A percentile compares a stretch with the other conserved stretches of the same genome.
These are phyloP conservation scores for human (Homo sapiens) DNA, from an alignment of 2,113 vertebrate species.

Conservation along the genomic window GRCh38 chr6:131893001-131893500, in stretches of 20 bases:
- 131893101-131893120: background rate
- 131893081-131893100: background rate
- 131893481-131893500: background rate
- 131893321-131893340: background rate
- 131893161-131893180: background rate
- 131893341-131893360: background rate
- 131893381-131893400: background rate
- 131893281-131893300: background rate
- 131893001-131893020: background rate
- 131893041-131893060: background rate
- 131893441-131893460: background rate
- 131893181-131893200: background rate
- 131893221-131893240: background rate
- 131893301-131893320: background rate
- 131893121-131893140: background rate
- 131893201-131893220: slow-evolving; percentile 1
- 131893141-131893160: slow-evolving; percentile 38
- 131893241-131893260: background rate
- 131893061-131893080: background rate
- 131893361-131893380: background rate
- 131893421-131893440: background rate
- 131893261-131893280: background rate
- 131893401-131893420: background rate
- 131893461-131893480: background rate
- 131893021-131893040: background rate